These are phyloP conservation scores for Puffinus mauretanicus DNA, from an alignment of 2,113 vertebrate genomes.

Conservation along the genomic window DNA sequence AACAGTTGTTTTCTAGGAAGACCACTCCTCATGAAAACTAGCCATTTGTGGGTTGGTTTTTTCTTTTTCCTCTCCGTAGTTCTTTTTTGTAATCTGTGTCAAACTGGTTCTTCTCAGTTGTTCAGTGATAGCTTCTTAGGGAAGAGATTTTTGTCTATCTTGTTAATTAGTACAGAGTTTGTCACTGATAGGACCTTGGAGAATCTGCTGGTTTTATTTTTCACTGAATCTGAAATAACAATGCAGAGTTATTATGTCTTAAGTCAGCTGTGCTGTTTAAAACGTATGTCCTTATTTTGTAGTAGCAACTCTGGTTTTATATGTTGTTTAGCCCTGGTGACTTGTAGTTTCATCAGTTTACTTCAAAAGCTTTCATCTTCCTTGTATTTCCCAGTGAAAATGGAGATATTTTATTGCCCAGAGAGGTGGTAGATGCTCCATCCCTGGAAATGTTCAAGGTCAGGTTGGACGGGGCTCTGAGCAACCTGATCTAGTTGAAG, in stretches of 20 bases:
- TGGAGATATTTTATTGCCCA: background rate
- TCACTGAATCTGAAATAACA: background rate
- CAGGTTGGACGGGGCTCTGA: background rate
- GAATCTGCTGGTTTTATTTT: background rate
- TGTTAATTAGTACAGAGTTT: background rate
- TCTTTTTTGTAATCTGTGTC: background rate
- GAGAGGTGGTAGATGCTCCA: background rate
- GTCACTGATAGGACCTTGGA: background rate
- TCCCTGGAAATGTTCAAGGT: background rate
- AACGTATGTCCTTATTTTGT: background rate
- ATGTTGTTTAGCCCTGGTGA: background rate
- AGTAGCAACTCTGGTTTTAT: background rate
- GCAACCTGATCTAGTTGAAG: background rate
- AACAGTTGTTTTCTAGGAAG: background rate
- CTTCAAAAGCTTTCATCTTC: background rate
- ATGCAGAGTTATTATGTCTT: background rate
- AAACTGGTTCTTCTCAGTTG: background rate
- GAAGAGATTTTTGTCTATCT: background rate
- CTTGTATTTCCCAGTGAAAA: background rate
- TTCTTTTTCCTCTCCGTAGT: accelerated
- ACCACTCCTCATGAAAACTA: background rate
- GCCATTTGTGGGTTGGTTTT: background rate
- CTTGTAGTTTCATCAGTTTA: background rate
- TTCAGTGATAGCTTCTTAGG: background rate
- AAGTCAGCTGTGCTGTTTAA: background rate